Evolutionary conservation across 1,140 invertebrate species (phyloP).

Genomic region (Oppia nitens): DNA sequence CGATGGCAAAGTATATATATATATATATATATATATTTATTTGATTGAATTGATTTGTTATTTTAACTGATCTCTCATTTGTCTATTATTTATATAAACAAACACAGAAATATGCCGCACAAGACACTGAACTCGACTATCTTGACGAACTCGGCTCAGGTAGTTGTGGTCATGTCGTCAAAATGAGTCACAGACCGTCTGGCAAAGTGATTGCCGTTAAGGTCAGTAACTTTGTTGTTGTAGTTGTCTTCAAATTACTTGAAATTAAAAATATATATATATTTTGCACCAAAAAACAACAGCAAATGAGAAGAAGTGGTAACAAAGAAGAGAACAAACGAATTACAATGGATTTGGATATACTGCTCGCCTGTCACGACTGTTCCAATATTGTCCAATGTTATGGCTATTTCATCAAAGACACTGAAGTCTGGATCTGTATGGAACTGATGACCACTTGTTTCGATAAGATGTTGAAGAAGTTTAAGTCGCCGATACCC

Average conservation of each 20-base stretch:
- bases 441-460: constrained; percentile 99
- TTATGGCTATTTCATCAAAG: constrained; percentile 88
- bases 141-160: constrained; percentile 83
- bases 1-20: constrained; percentile 16
- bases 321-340: constrained; percentile 93
- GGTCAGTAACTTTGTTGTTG: constrained; percentile 33
- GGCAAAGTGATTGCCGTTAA: constrained; percentile 81
- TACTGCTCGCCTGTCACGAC: constrained; percentile 87
- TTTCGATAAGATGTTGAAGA: constrained; percentile 86
- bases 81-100: constrained; percentile 2
- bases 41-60: too few species aligned
- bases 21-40: background rate
- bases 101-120: constrained; percentile 20
- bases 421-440: constrained; percentile 80
- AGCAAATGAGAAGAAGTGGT: constrained; percentile 93
- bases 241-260: background rate
- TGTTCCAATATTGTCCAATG: constrained; percentile 95
- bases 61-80: constrained; percentile 5
- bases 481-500: constrained; percentile 68
- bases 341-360: constrained; percentile 95
- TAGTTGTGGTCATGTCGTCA: constrained; percentile 91
- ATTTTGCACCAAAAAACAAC: constrained; percentile 20
- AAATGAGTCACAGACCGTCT: constrained; percentile 79
- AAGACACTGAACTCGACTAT: constrained; percentile 19
- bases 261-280: background rate